phyloP scores from a whole-genome alignment of 2,888 invertebrate species.

The Cheilosia pagana region DNA sequence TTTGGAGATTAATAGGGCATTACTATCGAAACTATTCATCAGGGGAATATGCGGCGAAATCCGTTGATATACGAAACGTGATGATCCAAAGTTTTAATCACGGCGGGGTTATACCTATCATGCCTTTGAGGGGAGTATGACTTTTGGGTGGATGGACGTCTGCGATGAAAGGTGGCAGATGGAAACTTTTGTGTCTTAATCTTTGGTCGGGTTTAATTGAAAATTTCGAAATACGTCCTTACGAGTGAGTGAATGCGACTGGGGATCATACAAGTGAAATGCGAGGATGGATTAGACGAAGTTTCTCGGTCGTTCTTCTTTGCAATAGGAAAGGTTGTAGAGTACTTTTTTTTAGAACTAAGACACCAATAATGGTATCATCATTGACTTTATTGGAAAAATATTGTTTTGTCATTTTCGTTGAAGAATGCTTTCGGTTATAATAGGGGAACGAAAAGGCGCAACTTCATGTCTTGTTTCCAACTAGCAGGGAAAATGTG shows the following conservation, averaged over 20 bases:
- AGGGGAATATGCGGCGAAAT: constrained; percentile 51
- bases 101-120: constrained; percentile 11
- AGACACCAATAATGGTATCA: too few species aligned
- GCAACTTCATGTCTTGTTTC: too few species aligned
- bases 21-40: constrained; percentile 71
- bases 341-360: too few species aligned
- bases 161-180: background rate
- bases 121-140: constrained; percentile 6
- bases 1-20: constrained; percentile 73
- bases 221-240: constrained; percentile 18
- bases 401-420: too few species aligned
- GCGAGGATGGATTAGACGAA: background rate
- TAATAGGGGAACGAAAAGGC: too few species aligned
- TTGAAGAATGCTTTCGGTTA: too few species aligned
- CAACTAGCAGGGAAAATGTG: too few species aligned
- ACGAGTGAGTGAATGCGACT: background rate
- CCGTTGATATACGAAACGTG: constrained; percentile 62
- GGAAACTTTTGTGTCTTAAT: constrained; percentile 25
- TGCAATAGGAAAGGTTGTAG: too few species aligned
- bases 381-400: too few species aligned
- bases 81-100: constrained; percentile 69
- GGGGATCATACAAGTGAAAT: constrained; percentile 9
- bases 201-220: constrained; percentile 42
- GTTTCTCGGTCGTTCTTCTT: too few species aligned
- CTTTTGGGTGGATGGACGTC: background rate